phyloP scores from a whole-genome alignment of 2,888 invertebrate genomes.

The Alsophila aescularia region DNA sequence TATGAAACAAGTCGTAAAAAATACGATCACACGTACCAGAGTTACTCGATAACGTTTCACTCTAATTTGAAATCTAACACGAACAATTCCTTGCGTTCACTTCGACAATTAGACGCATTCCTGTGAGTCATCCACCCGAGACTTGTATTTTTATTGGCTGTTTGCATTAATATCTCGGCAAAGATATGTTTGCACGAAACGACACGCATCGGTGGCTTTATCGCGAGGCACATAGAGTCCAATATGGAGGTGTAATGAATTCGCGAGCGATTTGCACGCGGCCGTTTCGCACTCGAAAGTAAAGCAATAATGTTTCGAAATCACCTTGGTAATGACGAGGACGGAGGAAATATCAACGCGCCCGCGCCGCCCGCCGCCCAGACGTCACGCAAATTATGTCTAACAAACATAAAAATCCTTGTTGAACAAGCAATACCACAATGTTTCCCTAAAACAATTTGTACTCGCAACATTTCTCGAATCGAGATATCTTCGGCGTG shows the following conservation, averaged over 20 bases:
- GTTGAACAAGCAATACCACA: slow-evolving; percentile 35
- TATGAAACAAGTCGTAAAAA: slow-evolving; percentile 31
- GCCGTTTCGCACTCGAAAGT: slow-evolving; percentile 56
- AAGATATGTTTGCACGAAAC: slow-evolving; percentile 57
- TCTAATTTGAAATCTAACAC: slow-evolving; percentile 73
- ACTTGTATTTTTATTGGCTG: slow-evolving; percentile 75
- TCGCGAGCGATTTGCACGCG: slow-evolving; percentile 43
- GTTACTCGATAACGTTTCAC: slow-evolving; percentile 59
- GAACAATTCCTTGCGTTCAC: slow-evolving; percentile 66
- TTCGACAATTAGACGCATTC: slow-evolving; percentile 77
- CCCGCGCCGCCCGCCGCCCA: no score
- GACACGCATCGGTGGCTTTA: slow-evolving; percentile 55
- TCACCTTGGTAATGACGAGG: slow-evolving; percentile 61
- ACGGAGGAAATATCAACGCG: slow-evolving; percentile 52
- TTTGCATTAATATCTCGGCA: slow-evolving; percentile 69
- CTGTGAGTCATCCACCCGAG: slow-evolving; percentile 77
- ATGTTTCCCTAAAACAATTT: slow-evolving; percentile 39
- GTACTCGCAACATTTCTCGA: slow-evolving; percentile 39
- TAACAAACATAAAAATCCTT: slow-evolving; percentile 44
- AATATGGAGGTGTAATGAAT: slow-evolving; percentile 42
- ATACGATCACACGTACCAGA: slow-evolving; percentile 36
- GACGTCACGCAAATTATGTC: slow-evolving; percentile 57
- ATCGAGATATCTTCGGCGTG: slow-evolving; percentile 16
- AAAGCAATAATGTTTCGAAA: slow-evolving; percentile 59
- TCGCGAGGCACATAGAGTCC: slow-evolving; percentile 50